A percentile compares a stretch with the other conserved stretches of the same genome.
Conservation (phyloP, 2,888 invertebrate genomes). For the Stenurella melanura region DNA sequence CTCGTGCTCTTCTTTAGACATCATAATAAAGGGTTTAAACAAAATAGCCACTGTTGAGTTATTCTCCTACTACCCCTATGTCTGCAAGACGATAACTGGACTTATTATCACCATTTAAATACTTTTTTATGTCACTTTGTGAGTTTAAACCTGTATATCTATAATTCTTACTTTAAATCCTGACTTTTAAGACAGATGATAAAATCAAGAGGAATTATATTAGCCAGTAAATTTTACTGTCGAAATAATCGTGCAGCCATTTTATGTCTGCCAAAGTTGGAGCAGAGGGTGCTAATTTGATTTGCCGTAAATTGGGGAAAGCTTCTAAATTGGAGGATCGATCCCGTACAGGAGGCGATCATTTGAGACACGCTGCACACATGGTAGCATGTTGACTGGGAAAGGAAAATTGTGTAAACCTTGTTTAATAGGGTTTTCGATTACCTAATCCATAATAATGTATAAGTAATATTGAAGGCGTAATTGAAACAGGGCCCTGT, state of each 20-base stretch:
- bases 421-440: constrained; percentile 8
- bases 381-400: constrained; percentile 10
- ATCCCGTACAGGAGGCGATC: constrained; percentile 32
- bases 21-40: too few species aligned
- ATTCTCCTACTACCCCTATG: too few species aligned
- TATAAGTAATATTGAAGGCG: constrained; percentile 8
- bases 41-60: too few species aligned
- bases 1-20: too few species aligned
- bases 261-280: constrained; percentile 25
- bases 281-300: constrained; percentile 52
- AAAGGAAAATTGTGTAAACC: constrained; percentile 17
- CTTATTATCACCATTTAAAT: too few species aligned
- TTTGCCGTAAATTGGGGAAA: constrained; percentile 55
- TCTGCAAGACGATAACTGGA: too few species aligned
- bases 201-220: constrained; percentile 19
- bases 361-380: constrained; percentile 33
- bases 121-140: too few species aligned
- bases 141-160: too few species aligned
- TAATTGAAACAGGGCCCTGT: not conserved
- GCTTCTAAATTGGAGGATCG: constrained; percentile 54
- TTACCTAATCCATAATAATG: not conserved
- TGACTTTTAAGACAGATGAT: not conserved
- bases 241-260: constrained; percentile 34
- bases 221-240: constrained; percentile 24
- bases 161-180: not conserved